These are phyloP conservation scores for Diplodus sargus DNA, from an alignment of 2,797 vertebrate species.

Conservation along the genomic window DNA sequence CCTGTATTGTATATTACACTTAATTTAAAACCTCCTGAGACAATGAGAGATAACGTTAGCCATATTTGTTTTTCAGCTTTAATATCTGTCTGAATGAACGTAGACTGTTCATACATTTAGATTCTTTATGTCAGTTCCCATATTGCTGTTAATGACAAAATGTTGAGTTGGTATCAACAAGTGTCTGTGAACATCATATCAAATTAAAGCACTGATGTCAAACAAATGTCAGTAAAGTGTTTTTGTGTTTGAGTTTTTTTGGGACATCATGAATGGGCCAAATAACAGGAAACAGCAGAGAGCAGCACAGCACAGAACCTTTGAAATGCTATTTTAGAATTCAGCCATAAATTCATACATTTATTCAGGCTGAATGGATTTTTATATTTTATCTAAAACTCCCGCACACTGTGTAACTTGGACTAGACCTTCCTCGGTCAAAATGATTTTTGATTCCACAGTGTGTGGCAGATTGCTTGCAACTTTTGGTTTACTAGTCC, in stretches of 20 bases:
- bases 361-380: too few relatives aligned
- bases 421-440: too few relatives aligned
- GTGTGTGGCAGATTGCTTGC: too few relatives aligned
- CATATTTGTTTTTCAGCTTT: constrained; percentile 60
- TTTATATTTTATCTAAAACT: too few relatives aligned
- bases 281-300: too few relatives aligned
- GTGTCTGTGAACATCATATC: background rate
- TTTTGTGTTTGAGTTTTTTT: background rate
- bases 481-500: too few relatives aligned
- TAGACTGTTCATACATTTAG: constrained; percentile 10
- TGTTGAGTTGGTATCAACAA: background rate
- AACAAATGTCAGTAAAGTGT: constrained; percentile 36
- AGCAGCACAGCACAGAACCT: too few relatives aligned
- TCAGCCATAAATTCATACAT: too few relatives aligned
- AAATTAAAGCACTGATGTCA: constrained; percentile 19
- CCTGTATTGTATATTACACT: constrained; percentile 25
- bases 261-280: too few relatives aligned
- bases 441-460: too few relatives aligned
- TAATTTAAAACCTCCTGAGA: constrained; percentile 49
- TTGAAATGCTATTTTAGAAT: too few relatives aligned
- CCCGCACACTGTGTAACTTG: too few relatives aligned
- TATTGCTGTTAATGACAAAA: constrained; percentile 5
- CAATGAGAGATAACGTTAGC: background rate
- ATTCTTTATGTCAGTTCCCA: background rate
- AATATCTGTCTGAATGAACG: constrained; percentile 29